A percentile compares a stretch with the other conserved stretches of the same genome.
Conservation (phyloP, 92 coral and sea anemone genomes). For the Plumapathes pennacea region DNA sequence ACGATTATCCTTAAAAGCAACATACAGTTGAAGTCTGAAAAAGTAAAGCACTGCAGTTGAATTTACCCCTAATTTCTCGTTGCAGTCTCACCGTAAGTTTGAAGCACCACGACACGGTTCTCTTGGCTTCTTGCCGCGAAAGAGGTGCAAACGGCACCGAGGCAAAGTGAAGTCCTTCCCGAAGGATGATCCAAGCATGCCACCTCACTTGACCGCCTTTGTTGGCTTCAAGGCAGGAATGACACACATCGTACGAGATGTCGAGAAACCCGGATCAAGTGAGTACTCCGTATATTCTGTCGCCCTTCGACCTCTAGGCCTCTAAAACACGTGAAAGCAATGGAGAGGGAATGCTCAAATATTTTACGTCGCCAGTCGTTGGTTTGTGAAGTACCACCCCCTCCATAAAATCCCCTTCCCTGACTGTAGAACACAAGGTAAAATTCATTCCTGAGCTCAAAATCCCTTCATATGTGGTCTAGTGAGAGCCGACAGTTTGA, state of each 20-base stretch:
- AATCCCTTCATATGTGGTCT: too few relatives aligned
- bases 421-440: too few relatives aligned
- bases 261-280: constrained; percentile 99
- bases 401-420: too few relatives aligned
- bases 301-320: not conserved
- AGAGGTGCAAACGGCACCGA: constrained; percentile 89
- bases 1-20: too few relatives aligned
- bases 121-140: constrained; percentile 97
- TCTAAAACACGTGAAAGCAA: not conserved
- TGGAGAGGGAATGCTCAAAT: not conserved
- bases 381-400: too few relatives aligned
- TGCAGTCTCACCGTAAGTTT: constrained; percentile 97
- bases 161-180: constrained; percentile 98
- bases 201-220: constrained; percentile 97
- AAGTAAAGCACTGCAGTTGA: too few relatives aligned
- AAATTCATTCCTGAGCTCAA: too few relatives aligned
- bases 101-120: constrained; percentile 99
- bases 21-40: too few relatives aligned
- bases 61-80: not conserved
- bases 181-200: constrained; percentile 85
- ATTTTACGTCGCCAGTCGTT: too few relatives aligned
- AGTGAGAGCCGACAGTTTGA: too few relatives aligned
- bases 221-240: constrained; percentile 99
- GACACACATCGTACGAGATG: constrained; percentile 97
- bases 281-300: constrained; percentile 23